Conservation (phyloP, 2,797 vertebrate species). For the Pangasius djambal region DNA sequence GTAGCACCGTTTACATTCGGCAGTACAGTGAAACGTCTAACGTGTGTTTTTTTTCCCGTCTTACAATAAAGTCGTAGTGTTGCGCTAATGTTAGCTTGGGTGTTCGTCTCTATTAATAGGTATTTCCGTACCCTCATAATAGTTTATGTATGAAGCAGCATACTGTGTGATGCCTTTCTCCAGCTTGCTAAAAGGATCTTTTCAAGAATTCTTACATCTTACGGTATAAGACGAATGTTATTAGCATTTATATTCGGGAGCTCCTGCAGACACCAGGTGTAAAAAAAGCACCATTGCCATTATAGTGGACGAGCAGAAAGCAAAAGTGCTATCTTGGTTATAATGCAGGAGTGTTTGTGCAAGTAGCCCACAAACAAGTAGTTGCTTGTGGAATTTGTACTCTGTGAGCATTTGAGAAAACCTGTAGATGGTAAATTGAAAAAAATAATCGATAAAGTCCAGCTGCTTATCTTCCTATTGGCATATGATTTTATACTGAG, state of each 20-base stretch:
- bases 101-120: not conserved
- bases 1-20: not conserved
- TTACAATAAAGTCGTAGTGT: not conserved
- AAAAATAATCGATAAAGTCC: slow-evolving; percentile 11
- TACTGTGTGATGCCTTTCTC: not conserved
- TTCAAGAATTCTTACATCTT: not conserved
- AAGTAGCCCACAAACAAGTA: too few relatives aligned
- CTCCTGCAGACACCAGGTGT: not conserved
- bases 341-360: not conserved
- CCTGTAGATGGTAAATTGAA: slow-evolving; percentile 7
- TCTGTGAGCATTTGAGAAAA: not conserved
- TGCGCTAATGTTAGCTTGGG: not conserved
- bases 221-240: not conserved
- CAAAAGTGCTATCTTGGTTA: not conserved
- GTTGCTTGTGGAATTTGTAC: not conserved
- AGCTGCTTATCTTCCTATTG: slow-evolving; percentile 11
- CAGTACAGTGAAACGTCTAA: not conserved
- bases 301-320: not conserved
- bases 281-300: not conserved
- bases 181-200: not conserved
- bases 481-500: not conserved
- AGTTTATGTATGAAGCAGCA: not conserved
- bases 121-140: not conserved
- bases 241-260: not conserved
- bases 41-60: not conserved